A percentile compares a stretch with the other conserved stretches of the same genome.
Conservation (phyloP, 37 sponge, comb jelly and placozoan species). For the Aphrocallistes beatrix region DNA sequence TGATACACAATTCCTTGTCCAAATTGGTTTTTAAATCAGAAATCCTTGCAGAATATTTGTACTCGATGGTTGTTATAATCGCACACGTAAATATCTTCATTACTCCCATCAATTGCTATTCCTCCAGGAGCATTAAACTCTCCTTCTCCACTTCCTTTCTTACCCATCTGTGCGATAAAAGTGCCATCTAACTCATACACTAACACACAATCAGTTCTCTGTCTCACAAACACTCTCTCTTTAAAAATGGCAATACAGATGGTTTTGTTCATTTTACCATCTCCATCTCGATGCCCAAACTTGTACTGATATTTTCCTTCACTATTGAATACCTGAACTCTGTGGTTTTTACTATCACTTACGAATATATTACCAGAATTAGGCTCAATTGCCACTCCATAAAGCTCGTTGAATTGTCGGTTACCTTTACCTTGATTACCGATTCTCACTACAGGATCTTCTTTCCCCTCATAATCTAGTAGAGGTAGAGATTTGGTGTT, state of each 20-base stretch:
- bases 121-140: neutral
- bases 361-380: neutral
- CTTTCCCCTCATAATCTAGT: slow-evolving; percentile 3
- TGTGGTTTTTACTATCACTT: neutral
- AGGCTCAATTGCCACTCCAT: neutral
- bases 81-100: neutral
- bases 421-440: neutral
- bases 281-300: neutral
- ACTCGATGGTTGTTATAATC: neutral
- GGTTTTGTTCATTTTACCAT: neutral
- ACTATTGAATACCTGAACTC: neutral
- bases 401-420: neutral
- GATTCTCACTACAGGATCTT: neutral
- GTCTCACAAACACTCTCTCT: slow-evolving; percentile 9
- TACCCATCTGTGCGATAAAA: neutral
- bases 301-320: neutral
- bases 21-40: neutral
- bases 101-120: neutral
- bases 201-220: neutral
- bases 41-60: slow-evolving; percentile 12
- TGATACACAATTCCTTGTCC: neutral
- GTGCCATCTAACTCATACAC: neutral
- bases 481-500: neutral
- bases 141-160: neutral
- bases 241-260: neutral